Evolutionary conservation across 1,140 invertebrate species (phyloP).

Genomic region (Leptonema lineaticorne): DNA sequence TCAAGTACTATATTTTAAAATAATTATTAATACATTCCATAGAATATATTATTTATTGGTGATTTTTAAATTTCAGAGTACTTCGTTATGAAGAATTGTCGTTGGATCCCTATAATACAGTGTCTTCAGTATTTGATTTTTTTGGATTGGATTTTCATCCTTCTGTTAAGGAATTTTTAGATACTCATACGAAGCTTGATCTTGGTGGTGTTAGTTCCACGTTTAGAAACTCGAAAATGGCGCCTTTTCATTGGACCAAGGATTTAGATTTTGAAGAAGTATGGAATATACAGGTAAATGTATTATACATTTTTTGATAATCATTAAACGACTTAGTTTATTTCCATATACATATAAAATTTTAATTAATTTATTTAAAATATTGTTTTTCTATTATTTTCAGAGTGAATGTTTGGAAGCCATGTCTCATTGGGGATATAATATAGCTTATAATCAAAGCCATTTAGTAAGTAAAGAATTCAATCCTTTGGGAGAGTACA

Average conservation of each 20-base stretch:
- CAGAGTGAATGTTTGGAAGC: slow-evolving; percentile 69
- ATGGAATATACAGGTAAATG: slow-evolving; percentile 60
- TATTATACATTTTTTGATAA: background rate
- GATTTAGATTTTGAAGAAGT: slow-evolving; percentile 72
- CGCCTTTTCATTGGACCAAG: slow-evolving; percentile 82
- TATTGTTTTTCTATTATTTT: slow-evolving; percentile 44
- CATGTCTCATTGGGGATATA: slow-evolving; percentile 82
- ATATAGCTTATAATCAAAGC: slow-evolving; percentile 54
- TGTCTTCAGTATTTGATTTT: slow-evolving; percentile 73
- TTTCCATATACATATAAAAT: background rate
- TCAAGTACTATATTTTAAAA: slow-evolving; percentile 69
- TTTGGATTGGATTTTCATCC: slow-evolving; percentile 72
- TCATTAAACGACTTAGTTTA: background rate
- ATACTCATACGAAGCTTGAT: slow-evolving; percentile 77
- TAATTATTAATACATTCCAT: background rate
- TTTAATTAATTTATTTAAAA: no score
- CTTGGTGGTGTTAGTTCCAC: slow-evolving; percentile 81
- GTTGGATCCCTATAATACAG: slow-evolving; percentile 69
- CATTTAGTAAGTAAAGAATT: slow-evolving; percentile 55
- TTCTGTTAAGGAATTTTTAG: slow-evolving; percentile 70
- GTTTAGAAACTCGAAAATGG: slow-evolving; percentile 76
- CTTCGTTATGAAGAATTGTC: slow-evolving; percentile 85
- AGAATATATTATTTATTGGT: background rate
- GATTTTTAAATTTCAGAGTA: slow-evolving; percentile 58
- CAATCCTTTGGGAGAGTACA: slow-evolving; percentile 50